Conservation (phyloP, 2,113 vertebrate genomes). For the Lota lota region DNA sequence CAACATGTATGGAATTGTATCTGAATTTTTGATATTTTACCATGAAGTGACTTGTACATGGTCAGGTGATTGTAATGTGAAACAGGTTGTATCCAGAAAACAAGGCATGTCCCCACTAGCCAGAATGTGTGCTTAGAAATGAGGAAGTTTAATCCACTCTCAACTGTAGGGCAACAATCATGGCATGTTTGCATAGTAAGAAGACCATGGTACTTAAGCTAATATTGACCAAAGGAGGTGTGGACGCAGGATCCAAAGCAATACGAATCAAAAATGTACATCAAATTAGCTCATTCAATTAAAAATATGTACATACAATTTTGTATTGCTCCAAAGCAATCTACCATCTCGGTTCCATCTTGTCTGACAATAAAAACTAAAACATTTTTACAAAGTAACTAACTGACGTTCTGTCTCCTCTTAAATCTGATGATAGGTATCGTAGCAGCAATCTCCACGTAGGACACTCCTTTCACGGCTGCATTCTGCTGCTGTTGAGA, state of each 20-base stretch:
- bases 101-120: not conserved
- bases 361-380: too few relatives aligned
- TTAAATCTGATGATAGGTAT: slow-evolving; percentile 8
- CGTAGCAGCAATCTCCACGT: slow-evolving; percentile 15
- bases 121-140: not conserved
- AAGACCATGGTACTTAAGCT: not conserved
- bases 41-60: not conserved
- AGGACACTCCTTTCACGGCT: slow-evolving; percentile 14
- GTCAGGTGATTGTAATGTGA: not conserved
- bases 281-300: too few relatives aligned
- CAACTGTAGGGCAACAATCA: not conserved
- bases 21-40: not conserved
- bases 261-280: too few relatives aligned
- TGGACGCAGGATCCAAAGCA: too few relatives aligned
- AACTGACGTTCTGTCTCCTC: not conserved
- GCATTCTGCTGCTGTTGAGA: slow-evolving; percentile 72
- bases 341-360: too few relatives aligned
- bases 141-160: not conserved
- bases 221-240: not conserved
- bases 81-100: not conserved
- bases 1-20: not conserved
- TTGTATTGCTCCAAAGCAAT: too few relatives aligned
- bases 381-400: too few relatives aligned
- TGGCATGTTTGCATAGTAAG: slow-evolving; percentile 28
- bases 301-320: too few relatives aligned